Percentiles rank a stretch among this genome's conserved stretches.
These are phyloP conservation scores for Cinclus mexicanus DNA, from an alignment of 2,113 vertebrate species.

Conservation along the genomic window DNA sequence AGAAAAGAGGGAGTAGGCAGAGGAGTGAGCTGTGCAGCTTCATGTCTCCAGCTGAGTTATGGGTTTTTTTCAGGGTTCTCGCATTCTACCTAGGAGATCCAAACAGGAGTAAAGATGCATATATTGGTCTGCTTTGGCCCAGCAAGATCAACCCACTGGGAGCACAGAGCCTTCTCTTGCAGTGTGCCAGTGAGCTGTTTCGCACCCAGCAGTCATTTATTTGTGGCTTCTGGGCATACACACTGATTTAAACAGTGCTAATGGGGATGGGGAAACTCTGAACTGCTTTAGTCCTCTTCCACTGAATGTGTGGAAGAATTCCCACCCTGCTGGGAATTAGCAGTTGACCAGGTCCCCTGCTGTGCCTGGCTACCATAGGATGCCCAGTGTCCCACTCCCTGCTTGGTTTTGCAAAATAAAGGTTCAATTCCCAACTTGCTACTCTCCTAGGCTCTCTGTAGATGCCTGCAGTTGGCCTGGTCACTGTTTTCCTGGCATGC, in stretches of 20 bases:
- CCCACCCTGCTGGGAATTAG: not conserved
- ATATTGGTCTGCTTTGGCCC: not conserved
- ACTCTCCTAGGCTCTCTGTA: not conserved
- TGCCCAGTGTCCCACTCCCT: not conserved
- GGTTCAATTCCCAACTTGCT: not conserved
- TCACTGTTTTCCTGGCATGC: not conserved
- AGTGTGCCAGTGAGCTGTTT: not conserved
- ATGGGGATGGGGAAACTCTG: not conserved
- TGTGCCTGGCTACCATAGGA: not conserved
- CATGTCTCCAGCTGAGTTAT: not conserved
- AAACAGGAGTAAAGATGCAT: not conserved
- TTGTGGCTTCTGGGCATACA: not conserved
- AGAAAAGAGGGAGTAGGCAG: not conserved
- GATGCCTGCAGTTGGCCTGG: not conserved
- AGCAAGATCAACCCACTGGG: not conserved
- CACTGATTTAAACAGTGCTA: not conserved
- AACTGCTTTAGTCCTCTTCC: not conserved
- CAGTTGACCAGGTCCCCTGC: not conserved
- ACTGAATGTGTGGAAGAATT: not conserved
- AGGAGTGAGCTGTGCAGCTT: not conserved
- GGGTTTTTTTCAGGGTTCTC: not conserved
- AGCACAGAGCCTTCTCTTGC: not conserved
- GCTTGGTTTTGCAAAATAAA: not conserved
- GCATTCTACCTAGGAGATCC: not conserved
- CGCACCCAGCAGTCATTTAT: not conserved